Evolutionary conservation across 2,888 invertebrate species (phyloP).

Genomic region (Helicoverpa assulta): DNA sequence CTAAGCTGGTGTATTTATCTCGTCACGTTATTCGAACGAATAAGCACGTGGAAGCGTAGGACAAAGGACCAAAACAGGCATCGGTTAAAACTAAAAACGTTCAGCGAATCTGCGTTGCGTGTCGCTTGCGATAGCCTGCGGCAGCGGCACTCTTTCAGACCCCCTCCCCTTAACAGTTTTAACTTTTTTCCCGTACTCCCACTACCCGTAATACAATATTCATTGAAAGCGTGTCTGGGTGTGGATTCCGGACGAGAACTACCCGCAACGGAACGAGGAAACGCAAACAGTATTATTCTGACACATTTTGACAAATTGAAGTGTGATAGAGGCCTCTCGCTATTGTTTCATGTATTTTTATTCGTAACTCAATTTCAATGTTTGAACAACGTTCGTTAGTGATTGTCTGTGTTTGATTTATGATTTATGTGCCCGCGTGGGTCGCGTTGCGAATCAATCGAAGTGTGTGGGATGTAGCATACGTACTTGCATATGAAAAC

Average conservation of each 20-base stretch:
- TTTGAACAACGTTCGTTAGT: constrained; percentile 87
- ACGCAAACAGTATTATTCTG: constrained; percentile 76
- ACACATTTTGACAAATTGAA: constrained; percentile 85
- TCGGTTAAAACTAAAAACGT: constrained; percentile 72
- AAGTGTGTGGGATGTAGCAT: constrained; percentile 66
- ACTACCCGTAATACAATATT: constrained; percentile 76
- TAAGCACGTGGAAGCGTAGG: constrained; percentile 68
- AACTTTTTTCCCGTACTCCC: constrained; percentile 70
- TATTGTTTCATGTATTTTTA: constrained; percentile 83
- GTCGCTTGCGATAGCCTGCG: constrained; percentile 64
- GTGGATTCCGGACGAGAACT: constrained; percentile 64
- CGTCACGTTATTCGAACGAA: constrained; percentile 71
- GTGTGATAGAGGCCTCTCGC: constrained; percentile 76
- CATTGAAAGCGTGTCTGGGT: constrained; percentile 75
- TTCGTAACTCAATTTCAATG: constrained; percentile 81
- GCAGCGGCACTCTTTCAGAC: constrained; percentile 62
- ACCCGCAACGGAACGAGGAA: constrained; percentile 65
- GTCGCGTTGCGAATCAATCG: constrained; percentile 77
- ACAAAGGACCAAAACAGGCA: constrained; percentile 72
- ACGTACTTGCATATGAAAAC: constrained; percentile 38
- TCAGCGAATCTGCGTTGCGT: constrained; percentile 66
- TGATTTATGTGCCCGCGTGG: constrained; percentile 79
- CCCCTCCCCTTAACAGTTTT: constrained; percentile 67
- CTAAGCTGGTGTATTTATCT: constrained; percentile 72
- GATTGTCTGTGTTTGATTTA: constrained; percentile 84